Evolutionary conservation across 1,140 invertebrate species (phyloP).

Genomic region (Caenorhabditis remanei): DNA sequence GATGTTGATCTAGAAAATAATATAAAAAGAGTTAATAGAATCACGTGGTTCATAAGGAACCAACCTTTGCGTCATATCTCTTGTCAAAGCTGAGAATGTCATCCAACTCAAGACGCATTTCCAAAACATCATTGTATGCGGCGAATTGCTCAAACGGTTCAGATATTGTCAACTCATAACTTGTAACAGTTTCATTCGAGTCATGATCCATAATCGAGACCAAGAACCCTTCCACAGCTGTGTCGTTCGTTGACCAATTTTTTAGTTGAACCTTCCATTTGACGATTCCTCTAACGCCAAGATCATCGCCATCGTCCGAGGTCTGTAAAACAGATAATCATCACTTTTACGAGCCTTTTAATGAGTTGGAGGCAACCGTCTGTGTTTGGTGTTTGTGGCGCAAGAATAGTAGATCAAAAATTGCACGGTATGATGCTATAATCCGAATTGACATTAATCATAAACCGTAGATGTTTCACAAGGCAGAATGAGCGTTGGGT

Average conservation of each 20-base stretch:
- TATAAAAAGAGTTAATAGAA: background rate
- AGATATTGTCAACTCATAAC: background rate
- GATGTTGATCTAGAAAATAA: constrained; percentile 28
- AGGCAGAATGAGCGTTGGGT: background rate
- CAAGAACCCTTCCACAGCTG: background rate
- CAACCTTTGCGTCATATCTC: constrained; percentile 43
- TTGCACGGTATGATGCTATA: background rate
- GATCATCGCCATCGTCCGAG: constrained; percentile 16
- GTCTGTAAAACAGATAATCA: background rate
- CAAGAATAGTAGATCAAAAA: constrained; percentile 14
- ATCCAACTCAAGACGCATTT: constrained; percentile 46
- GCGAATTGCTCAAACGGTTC: background rate
- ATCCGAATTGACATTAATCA: too few relatives aligned
- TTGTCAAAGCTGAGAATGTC: constrained; percentile 23
- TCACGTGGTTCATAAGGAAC: background rate
- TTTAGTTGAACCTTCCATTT: constrained; percentile 51
- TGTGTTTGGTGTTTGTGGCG: background rate
- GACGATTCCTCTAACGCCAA: constrained; percentile 7
- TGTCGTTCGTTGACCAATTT: constrained; percentile 30
- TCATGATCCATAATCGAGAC: constrained; percentile 29
- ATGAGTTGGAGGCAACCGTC: constrained; percentile 26
- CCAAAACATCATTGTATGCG: constrained; percentile 3
- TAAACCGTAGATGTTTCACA: background rate
- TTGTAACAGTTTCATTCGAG: constrained; percentile 6
- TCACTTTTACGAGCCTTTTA: constrained; percentile 37